Evolutionary conservation across 2,888 invertebrate species (phyloP).

Genomic region (Apamea crenata): DNA sequence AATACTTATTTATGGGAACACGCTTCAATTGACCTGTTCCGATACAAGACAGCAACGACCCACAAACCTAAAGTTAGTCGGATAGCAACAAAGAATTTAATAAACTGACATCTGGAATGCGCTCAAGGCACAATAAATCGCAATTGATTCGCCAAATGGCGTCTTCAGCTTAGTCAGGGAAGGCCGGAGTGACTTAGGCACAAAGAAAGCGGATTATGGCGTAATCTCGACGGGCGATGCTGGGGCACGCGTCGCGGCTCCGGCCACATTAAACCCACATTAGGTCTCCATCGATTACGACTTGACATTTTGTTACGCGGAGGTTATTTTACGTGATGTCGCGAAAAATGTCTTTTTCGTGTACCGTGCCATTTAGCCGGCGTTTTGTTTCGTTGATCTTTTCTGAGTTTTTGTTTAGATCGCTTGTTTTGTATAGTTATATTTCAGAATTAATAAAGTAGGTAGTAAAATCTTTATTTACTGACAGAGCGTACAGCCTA

Average conservation of each 20-base stretch:
- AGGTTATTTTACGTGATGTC: slow-evolving; percentile 71
- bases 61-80: background rate
- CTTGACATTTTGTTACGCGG: slow-evolving; percentile 77
- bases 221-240: slow-evolving; percentile 84
- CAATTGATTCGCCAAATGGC: slow-evolving; percentile 78
- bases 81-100: slow-evolving; percentile 49
- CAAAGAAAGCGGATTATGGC: slow-evolving; percentile 85
- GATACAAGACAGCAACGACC: background rate
- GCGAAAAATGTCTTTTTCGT: slow-evolving; percentile 59
- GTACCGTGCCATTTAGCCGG: slow-evolving; percentile 33
- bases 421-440: background rate
- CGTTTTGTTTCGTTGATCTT: slow-evolving; percentile 33
- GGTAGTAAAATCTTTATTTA: background rate
- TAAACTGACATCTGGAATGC: slow-evolving; percentile 59
- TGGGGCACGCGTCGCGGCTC: slow-evolving; percentile 82
- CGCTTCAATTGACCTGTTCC: background rate
- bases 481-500: background rate
- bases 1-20: background rate
- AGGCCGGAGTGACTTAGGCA: slow-evolving; percentile 80
- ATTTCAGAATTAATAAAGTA: background rate
- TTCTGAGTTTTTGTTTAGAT: background rate
- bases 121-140: slow-evolving; percentile 74
- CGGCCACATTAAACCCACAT: slow-evolving; percentile 86
- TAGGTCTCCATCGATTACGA: slow-evolving; percentile 84
- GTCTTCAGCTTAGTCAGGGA: slow-evolving; percentile 72